phyloP scores from a whole-genome alignment of 2,888 invertebrate genomes.

The Brachypterus glaber region DNA sequence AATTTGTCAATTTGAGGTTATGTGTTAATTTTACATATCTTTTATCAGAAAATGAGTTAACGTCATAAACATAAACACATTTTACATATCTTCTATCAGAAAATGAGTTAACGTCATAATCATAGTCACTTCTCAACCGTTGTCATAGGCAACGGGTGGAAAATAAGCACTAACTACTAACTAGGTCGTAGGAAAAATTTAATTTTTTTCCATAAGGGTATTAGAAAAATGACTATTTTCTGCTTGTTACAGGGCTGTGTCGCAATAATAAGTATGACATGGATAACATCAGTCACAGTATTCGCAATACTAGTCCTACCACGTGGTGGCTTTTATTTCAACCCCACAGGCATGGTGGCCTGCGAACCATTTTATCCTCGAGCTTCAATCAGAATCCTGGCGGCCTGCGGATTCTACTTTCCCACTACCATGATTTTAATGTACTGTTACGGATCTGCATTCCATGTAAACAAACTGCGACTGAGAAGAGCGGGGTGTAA shows the following conservation, averaged over 20 bases:
- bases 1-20: too few species aligned
- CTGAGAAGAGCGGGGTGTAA: constrained; percentile 45
- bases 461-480: constrained; percentile 76
- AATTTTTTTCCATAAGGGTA: background rate
- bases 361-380: constrained; percentile 82
- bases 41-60: too few species aligned
- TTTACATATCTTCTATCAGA: too few species aligned
- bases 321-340: constrained; percentile 80
- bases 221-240: too few species aligned
- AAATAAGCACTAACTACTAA: too few species aligned
- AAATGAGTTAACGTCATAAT: too few species aligned
- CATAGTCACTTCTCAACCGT: background rate
- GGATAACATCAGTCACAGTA: constrained; percentile 74
- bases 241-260: constrained; percentile 65
- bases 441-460: constrained; percentile 86
- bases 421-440: constrained; percentile 86
- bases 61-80: too few species aligned
- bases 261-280: constrained; percentile 72
- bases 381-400: constrained; percentile 60
- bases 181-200: too few species aligned
- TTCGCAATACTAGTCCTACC: constrained; percentile 77
- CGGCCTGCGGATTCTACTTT: constrained; percentile 82
- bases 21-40: too few species aligned
- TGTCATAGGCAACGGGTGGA: too few species aligned
- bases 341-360: constrained; percentile 73